Evolutionary conservation across 1,140 invertebrate species (phyloP).

Genomic region (Pogonomyrmex californicus): DNA sequence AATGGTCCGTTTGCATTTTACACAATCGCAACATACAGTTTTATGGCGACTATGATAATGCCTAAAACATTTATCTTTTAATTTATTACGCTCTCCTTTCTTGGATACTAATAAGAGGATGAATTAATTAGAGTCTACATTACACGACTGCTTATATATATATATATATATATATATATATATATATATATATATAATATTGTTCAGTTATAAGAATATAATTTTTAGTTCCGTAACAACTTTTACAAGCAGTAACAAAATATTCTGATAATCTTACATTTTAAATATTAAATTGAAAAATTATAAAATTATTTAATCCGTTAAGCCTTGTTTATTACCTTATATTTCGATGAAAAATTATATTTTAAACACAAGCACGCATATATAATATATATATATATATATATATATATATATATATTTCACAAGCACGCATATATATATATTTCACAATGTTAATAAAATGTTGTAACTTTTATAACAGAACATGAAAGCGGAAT

Average conservation of each 20-base stretch:
- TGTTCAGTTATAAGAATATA: not conserved
- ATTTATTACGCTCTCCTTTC: not conserved
- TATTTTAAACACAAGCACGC: too few relatives aligned
- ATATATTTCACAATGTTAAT: not conserved
- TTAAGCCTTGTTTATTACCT: too few relatives aligned
- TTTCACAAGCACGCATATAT: too few relatives aligned
- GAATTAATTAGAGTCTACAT: not conserved
- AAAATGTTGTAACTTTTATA: not conserved
- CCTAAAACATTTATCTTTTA: conserved; percentile 3
- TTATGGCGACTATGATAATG: not conserved
- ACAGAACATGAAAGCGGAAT: not conserved
- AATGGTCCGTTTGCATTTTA: conserved; percentile 54
- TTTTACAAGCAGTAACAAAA: not conserved
- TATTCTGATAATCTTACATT: not conserved
- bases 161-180: not conserved
- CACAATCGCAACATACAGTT: not conserved
- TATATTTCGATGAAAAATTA: too few relatives aligned
- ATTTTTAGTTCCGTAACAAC: not conserved
- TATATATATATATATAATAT: not conserved
- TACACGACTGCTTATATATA: not conserved
- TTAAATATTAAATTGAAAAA: not conserved
- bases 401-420: not conserved
- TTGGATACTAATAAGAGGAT: not conserved
- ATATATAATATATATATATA: not conserved
- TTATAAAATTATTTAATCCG: not conserved